phyloP scores from a whole-genome alignment of 2,888 invertebrate species.

The Lutraria lutraria region DNA sequence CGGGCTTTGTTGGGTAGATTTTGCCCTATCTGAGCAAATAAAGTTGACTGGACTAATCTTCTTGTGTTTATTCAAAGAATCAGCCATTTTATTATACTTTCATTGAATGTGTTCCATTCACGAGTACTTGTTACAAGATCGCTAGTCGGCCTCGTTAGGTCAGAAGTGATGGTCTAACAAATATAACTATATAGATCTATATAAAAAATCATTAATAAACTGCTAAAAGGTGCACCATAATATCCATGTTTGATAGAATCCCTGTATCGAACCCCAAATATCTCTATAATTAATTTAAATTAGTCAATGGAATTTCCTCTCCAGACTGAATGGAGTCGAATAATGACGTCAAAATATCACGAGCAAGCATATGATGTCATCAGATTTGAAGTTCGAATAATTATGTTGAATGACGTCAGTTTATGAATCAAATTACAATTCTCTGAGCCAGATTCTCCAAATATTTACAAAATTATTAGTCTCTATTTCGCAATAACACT shows the following conservation, averaged over 20 bases:
- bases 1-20: slow-evolving; percentile 16
- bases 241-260: background rate
- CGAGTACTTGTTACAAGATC: slow-evolving; percentile 28
- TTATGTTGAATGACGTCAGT: background rate
- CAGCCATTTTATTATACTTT: slow-evolving; percentile 31
- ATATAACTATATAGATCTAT: background rate
- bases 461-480: no score
- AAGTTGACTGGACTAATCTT: slow-evolving; percentile 24
- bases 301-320: slow-evolving; percentile 4
- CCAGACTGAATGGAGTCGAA: background rate
- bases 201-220: background rate
- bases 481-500: no score
- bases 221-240: no score
- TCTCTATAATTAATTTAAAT: no score
- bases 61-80: slow-evolving; percentile 49
- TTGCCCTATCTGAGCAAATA: slow-evolving; percentile 10
- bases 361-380: background rate
- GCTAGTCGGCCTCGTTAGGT: slow-evolving; percentile 28
- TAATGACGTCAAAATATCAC: background rate
- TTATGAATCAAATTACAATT: background rate
- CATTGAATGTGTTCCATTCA: slow-evolving; percentile 25
- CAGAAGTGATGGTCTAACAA: no score
- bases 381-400: background rate
- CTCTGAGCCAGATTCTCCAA: no score
- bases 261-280: background rate